A percentile compares a stretch with the other conserved stretches of the same genome.
phyloP scores from a whole-genome alignment of 2,888 invertebrate species.

The Leptopilina syphax region DNA sequence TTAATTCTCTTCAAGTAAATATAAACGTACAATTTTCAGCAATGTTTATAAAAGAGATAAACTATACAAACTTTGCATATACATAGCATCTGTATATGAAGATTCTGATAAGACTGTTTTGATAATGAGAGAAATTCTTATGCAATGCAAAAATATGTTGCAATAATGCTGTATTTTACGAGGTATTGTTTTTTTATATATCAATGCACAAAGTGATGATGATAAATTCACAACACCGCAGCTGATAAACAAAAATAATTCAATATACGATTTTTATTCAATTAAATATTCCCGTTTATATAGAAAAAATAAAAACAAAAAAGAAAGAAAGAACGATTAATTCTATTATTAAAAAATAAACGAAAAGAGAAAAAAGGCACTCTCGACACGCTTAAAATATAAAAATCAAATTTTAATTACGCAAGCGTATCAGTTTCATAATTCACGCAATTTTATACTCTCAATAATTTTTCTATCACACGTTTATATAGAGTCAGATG shows the following conservation, averaged over 20 bases:
- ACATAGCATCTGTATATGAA: not conserved
- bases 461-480: not conserved
- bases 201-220: too few relatives aligned
- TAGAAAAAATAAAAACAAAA: too few relatives aligned
- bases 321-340: too few relatives aligned
- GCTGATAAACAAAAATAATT: too few relatives aligned
- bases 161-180: not conserved
- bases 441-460: not conserved
- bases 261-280: too few relatives aligned
- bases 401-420: not conserved
- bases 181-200: not conserved
- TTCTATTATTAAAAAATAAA: too few relatives aligned
- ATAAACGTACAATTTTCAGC: too few relatives aligned
- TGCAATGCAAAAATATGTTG: constrained; percentile 5
- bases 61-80: not conserved
- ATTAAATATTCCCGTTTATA: too few relatives aligned
- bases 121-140: constrained; percentile 24
- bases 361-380: too few relatives aligned
- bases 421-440: not conserved
- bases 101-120: constrained; percentile 31
- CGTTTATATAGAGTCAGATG: constrained; percentile 4
- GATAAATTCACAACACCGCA: too few relatives aligned
- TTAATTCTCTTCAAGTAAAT: too few relatives aligned
- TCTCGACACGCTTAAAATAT: not conserved
- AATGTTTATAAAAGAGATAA: constrained; percentile 7